A percentile compares a stretch with the other conserved stretches of the same genome.
Evolutionary conservation across 2,797 vertebrate genomes (phyloP).

Genomic region (Ctenopoma multispine): DNA sequence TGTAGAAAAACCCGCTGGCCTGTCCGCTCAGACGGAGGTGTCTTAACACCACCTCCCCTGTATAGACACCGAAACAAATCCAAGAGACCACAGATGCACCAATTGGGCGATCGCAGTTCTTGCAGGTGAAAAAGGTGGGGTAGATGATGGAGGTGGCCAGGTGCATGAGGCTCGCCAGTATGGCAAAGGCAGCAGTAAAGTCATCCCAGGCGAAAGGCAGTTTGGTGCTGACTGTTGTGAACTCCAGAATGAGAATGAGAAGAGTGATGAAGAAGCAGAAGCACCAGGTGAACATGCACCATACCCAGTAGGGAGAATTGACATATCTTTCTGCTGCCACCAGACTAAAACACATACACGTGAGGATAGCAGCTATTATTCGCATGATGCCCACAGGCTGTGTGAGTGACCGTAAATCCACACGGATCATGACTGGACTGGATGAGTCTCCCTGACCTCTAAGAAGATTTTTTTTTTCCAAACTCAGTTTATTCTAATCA

Average conservation of each 20-base stretch:
- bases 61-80: constrained; percentile 82
- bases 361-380: constrained; percentile 77
- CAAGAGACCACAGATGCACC: constrained; percentile 84
- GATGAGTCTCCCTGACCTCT: constrained; percentile 4
- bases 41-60: constrained; percentile 81
- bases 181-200: constrained; percentile 88
- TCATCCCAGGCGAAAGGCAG: constrained; percentile 90
- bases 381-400: constrained; percentile 83
- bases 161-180: constrained; percentile 87
- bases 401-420: constrained; percentile 74
- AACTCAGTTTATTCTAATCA: constrained; percentile 13
- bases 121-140: constrained; percentile 77
- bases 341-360: constrained; percentile 86
- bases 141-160: constrained; percentile 87
- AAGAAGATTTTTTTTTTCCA: not conserved
- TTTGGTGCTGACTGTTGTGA: constrained; percentile 76
- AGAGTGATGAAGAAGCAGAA: constrained; percentile 87
- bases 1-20: constrained; percentile 89
- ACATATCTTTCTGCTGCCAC: constrained; percentile 66
- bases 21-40: constrained; percentile 78
- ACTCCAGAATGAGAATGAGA: constrained; percentile 87
- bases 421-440: constrained; percentile 25
- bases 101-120: constrained; percentile 56
- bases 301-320: constrained; percentile 70
- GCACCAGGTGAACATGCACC: constrained; percentile 93